Evolutionary conservation across 2,797 vertebrate genomes (phyloP).

Genomic region (Crenuchus spilurus): DNA sequence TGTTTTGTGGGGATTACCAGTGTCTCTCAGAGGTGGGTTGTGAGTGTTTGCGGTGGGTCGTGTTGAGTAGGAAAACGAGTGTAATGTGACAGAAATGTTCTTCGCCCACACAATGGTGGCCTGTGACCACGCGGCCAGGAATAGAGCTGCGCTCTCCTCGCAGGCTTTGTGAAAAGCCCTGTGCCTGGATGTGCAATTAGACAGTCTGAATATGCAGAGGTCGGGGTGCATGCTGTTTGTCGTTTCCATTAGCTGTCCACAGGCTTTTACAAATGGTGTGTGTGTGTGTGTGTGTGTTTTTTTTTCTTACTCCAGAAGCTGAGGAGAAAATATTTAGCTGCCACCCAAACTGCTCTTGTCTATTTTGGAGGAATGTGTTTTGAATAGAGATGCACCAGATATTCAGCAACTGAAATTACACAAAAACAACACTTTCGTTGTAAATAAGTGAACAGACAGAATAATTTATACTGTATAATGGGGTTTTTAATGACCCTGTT

Average conservation of each 20-base stretch:
- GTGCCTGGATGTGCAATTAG: slow-evolving; percentile 60
- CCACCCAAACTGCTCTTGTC: neutral
- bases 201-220: slow-evolving; percentile 46
- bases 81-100: slow-evolving; percentile 61
- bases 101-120: slow-evolving; percentile 62
- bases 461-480: too few species aligned
- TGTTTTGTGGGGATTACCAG: slow-evolving; percentile 35
- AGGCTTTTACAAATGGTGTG: slow-evolving; percentile 45
- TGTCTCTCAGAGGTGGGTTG: neutral
- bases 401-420: too few species aligned
- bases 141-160: slow-evolving; percentile 44
- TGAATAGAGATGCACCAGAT: too few species aligned
- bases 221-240: slow-evolving; percentile 43
- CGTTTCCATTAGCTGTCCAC: slow-evolving; percentile 55
- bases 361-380: neutral
- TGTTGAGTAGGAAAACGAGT: slow-evolving; percentile 60
- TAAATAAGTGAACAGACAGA: too few species aligned
- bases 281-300: too few species aligned
- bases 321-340: slow-evolving; percentile 18
- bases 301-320: slow-evolving; percentile 1
- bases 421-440: too few species aligned
- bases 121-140: slow-evolving; percentile 45
- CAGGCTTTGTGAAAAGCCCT: slow-evolving; percentile 58
- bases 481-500: too few species aligned
- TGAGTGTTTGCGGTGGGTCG: slow-evolving; percentile 62